These are phyloP conservation scores for Micromys minutus DNA, from an alignment of 2,113 vertebrate genomes.

Conservation along the genomic window DNA sequence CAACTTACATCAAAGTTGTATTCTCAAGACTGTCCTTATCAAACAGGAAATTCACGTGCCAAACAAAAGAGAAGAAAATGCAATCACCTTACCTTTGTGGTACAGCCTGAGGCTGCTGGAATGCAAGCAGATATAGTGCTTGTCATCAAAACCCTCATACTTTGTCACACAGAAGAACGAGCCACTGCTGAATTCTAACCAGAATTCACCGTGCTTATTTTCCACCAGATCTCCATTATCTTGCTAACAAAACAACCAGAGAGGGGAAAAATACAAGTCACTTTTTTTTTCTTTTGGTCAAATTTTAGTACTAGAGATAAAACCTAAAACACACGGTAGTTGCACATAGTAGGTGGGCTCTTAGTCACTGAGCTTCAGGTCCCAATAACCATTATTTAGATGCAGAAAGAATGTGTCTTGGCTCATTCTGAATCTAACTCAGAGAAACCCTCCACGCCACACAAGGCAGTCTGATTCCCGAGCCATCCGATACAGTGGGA, in stretches of 20 bases:
- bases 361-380: neutral
- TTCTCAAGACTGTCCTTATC: neutral
- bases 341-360: neutral
- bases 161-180: constrained; percentile 94
- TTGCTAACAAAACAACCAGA: constrained; percentile 81
- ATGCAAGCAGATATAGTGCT: constrained; percentile 96
- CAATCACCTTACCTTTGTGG: constrained; percentile 91
- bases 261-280: neutral
- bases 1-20: neutral
- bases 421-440: neutral
- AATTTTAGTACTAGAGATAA: neutral
- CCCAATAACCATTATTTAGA: neutral
- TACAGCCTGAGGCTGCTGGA: constrained; percentile 92
- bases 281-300: neutral
- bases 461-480: neutral
- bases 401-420: neutral
- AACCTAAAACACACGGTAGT: neutral
- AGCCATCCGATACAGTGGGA: neutral
- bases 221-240: constrained; percentile 88
- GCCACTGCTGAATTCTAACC: constrained; percentile 93
- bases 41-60: neutral
- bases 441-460: neutral
- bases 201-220: constrained; percentile 96
- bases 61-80: neutral
- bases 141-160: constrained; percentile 96